phyloP scores from a whole-genome alignment of 2,113 vertebrate genomes.

The Eudyptes chrysolophus region DNA sequence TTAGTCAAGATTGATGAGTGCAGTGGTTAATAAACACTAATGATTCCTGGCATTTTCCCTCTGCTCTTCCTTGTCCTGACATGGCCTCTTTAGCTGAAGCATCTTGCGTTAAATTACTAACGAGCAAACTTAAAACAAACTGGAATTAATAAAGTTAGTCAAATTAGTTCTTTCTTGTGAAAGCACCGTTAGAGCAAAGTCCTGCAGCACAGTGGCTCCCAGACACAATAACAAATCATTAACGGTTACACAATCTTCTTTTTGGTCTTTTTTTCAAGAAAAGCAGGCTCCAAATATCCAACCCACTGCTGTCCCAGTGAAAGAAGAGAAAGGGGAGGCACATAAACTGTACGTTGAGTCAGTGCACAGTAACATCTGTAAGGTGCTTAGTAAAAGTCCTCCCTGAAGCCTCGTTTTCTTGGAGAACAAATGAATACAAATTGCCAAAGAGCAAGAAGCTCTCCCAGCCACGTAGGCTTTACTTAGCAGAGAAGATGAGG shows the following conservation, averaged over 20 bases:
- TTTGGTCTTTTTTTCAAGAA: background rate
- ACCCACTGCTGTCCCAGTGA: background rate
- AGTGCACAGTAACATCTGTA: background rate
- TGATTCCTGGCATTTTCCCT: constrained; percentile 58
- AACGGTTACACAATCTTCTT: background rate
- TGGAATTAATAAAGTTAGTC: constrained; percentile 64
- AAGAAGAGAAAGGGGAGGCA: background rate
- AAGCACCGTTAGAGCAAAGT: constrained; percentile 41
- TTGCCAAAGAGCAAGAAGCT: background rate
- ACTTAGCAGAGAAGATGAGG: background rate
- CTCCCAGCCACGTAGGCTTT: background rate
- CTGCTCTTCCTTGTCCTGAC: constrained; percentile 49
- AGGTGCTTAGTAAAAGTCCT: background rate
- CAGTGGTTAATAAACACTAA: constrained; percentile 59
- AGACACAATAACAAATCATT: constrained; percentile 51
- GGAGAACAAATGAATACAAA: constrained; percentile 12
- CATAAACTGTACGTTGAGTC: background rate
- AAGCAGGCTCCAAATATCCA: background rate
- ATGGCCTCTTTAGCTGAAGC: constrained; percentile 58
- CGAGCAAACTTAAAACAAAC: constrained; percentile 72
- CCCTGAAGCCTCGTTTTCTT: background rate
- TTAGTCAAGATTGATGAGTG: constrained; percentile 51
- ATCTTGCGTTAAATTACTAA: constrained; percentile 67
- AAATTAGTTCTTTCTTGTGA: constrained; percentile 42
- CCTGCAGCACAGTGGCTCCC: constrained; percentile 41